Evolutionary conservation across 2,888 invertebrate genomes (phyloP), one percentile per base, ranked within the genome.

Genomic region (Harpalus rufipes): DNA sequence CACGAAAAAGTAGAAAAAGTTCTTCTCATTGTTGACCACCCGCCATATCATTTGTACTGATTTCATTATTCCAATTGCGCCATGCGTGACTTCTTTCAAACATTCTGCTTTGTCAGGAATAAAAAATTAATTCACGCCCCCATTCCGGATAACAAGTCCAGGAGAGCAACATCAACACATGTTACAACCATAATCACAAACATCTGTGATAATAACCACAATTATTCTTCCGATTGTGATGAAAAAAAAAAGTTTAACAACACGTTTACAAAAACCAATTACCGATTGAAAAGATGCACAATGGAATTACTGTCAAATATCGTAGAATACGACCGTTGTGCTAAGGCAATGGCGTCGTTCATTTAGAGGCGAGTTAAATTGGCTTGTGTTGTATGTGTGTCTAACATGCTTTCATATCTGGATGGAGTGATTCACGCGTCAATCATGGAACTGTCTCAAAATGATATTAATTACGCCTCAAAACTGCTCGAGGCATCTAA

Each of bases 301-400:
- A 81, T 44, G 81, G 51, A 81, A 81, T 81, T 81, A 81, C 65
- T 81, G 81, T 81, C 81, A 81, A 81, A 81, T 81, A 81, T 81
- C 65, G 65, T 81, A 68, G 32, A 56, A 56, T 68, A 68, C 14
- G 21, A 25, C n/a, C 63, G 63, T 63, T 63, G 63, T 63, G 68
- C n/a, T 39, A n/a, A 68, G 68, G 68, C 39, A 68, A 18, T 21
- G 18, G 18, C 21, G 21, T 63, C 63, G 63, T 63, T 63, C 63
- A 63, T 63, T 63, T 63, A 21, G 63, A 59, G 18, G 10, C 63
- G 63, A 32, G 68, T 68, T 68, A 68, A 68, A 68, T 68, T 68
- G 68, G 68, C 68, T 68, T 68, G 68, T 68, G 68, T 68, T 68
- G 68, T 68, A 68, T 32, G 32, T 32, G 32, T 68, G 68, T 68